Base-by-base conservation (phyloP, 2,888 invertebrate species). In the Stenichneumon culpator region DNA sequence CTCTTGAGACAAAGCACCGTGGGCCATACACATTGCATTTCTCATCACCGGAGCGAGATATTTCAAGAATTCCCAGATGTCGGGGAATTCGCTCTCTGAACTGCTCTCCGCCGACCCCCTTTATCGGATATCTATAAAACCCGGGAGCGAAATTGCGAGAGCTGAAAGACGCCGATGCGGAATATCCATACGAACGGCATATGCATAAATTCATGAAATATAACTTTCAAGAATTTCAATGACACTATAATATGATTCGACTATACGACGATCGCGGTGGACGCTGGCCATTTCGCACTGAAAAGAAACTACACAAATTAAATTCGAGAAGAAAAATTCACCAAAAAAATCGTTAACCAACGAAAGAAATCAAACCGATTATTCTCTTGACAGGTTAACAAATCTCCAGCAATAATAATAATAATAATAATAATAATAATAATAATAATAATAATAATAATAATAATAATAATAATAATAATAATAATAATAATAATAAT, bases 121-220 rank as follows among this genome's bases (percentile, higher is more conserved):
- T 54, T 57, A 72, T 72, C 57, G 72, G 54, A 39, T 57, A 72
- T 72, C 72, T 54, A 72, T 57, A 57, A 72, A 57, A 57, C 36
- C 5, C 16, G 6, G 22, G 60, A 60, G 11, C 14, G 60, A 22
- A 28, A 32, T 28, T 52, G 19, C n/a, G 32, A 50, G 52, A 14
- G 52, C 32, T n/a, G 50, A 57, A n/a, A 22, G 57, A 39, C 57
- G 54, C 54, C 54, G 22, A 72, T 39, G 54, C 39, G 39, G 57
- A 7, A 22, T 57, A 22, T 22, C 19, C 54, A 54, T 57, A 54
- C 54, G 32, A 70, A 70, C 72, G 72, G 57, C n/a, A 57, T 57
- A 72, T 72, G 39, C 57, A 72, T 72, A 57, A 22, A 72, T 72
- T 72, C 72, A 72, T 57, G 39, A 54, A 32, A 52, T 39, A 16